A percentile compares a stretch with the other conserved stretches of the same genome.
phyloP scores from a whole-genome alignment of 2,797 vertebrate species.

The Lutjanus argentimaculatus region DNA sequence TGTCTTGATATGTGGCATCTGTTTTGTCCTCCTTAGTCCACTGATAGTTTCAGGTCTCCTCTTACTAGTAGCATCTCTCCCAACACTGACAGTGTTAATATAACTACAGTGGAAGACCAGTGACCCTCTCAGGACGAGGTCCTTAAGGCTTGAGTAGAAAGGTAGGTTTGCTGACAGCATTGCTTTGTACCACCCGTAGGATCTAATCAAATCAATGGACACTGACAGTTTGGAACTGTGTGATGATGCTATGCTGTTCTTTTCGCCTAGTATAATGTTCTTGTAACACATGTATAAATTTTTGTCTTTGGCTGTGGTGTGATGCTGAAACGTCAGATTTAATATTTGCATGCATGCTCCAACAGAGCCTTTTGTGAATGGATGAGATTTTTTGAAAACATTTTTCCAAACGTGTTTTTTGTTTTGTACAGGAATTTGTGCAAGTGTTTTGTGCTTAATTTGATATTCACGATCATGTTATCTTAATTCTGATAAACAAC shows the following conservation, averaged over 20 bases:
- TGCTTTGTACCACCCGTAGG: slow-evolving; percentile 71
- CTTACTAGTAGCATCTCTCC: slow-evolving; percentile 78
- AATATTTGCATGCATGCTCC: slow-evolving; percentile 88
- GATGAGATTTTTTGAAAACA: slow-evolving; percentile 81
- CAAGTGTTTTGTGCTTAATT: slow-evolving; percentile 84
- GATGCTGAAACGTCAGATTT: slow-evolving; percentile 85
- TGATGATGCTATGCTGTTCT: slow-evolving; percentile 82
- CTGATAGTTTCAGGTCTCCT: slow-evolving; percentile 78
- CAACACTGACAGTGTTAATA: slow-evolving; percentile 75
- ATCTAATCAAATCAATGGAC: slow-evolving; percentile 74
- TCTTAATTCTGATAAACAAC: slow-evolving; percentile 75
- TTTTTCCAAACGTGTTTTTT: slow-evolving; percentile 73
- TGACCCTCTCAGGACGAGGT: slow-evolving; percentile 75
- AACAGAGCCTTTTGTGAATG: slow-evolving; percentile 86
- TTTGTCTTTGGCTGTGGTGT: slow-evolving; percentile 87
- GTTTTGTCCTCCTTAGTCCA: slow-evolving; percentile 83
- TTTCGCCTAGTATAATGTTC: slow-evolving; percentile 85
- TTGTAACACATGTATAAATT: slow-evolving; percentile 86
- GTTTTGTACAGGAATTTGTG: slow-evolving; percentile 87
- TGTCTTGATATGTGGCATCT: slow-evolving; percentile 79
- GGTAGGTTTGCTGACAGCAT: slow-evolving; percentile 73
- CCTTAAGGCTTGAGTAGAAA: slow-evolving; percentile 68
- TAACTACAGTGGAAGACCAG: slow-evolving; percentile 73
- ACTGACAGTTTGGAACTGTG: slow-evolving; percentile 75
- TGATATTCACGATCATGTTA: slow-evolving; percentile 80